Conservation (phyloP, 2,888 invertebrate genomes). For the Megalurothrips usitatus region DNA sequence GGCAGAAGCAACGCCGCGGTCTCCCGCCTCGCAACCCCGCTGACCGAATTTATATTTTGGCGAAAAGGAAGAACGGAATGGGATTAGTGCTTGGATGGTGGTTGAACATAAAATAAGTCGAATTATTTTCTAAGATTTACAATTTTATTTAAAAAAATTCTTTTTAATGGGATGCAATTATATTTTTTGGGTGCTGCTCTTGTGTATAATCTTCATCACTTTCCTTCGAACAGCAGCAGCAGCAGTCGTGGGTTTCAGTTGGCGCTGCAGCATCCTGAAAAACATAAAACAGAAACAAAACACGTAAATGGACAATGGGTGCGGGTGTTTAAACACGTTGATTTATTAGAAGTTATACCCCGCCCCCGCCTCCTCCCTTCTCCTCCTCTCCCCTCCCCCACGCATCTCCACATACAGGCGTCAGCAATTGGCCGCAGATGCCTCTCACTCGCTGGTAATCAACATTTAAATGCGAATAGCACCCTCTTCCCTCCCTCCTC, state of each 20-base stretch:
- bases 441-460: constrained; percentile 5
- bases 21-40: not conserved
- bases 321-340: constrained; percentile 12
- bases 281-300: not conserved
- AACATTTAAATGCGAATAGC: constrained; percentile 22
- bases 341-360: not conserved
- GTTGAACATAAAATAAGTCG: no score
- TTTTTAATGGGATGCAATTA: no score
- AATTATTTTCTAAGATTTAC: no score
- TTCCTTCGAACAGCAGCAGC: no score
- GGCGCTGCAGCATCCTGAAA: not conserved
- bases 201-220: no score
- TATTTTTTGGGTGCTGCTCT: no score
- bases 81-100: no score
- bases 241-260: no score
- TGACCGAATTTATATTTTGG: not conserved
- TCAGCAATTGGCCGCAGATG: constrained; percentile 16
- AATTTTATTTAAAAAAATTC: no score
- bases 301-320: not conserved
- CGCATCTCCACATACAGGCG: not conserved
- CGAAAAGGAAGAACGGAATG: not conserved
- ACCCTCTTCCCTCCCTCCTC: not conserved
- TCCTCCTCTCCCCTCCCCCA: not conserved
- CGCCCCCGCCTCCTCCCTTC: not conserved
- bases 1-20: not conserved